These are phyloP conservation scores for Corythoichthys intestinalis DNA, from an alignment of 2,113 vertebrate genomes.

Conservation along the genomic window DNA sequence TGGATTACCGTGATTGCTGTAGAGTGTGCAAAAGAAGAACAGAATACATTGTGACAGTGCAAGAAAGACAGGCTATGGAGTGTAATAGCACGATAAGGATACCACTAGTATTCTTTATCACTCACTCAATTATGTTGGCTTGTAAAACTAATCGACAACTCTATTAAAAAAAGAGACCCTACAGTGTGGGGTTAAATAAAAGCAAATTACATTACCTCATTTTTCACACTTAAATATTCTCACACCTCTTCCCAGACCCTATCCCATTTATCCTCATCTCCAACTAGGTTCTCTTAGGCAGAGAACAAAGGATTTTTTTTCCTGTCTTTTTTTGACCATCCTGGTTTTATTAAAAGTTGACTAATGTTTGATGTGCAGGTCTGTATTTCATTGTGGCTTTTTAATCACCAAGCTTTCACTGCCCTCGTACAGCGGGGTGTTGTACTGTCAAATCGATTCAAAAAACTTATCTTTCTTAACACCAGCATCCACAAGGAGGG, in stretches of 20 bases:
- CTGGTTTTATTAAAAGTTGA: constrained; percentile 46
- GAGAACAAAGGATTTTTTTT: neutral
- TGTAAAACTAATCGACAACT: constrained; percentile 73
- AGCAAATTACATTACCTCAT: constrained; percentile 68
- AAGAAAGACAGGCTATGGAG: neutral
- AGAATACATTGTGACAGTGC: neutral
- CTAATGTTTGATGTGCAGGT: constrained; percentile 21
- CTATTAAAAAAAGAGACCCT: constrained; percentile 72
- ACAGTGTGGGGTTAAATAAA: constrained; percentile 70
- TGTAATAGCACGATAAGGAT: constrained; percentile 36
- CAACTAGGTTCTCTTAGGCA: constrained; percentile 41
- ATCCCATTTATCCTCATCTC: constrained; percentile 40
- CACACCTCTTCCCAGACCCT: constrained; percentile 20
- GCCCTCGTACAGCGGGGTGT: neutral
- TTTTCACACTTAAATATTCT: constrained; percentile 10
- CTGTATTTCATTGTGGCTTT: constrained; percentile 4
- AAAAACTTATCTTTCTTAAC: neutral
- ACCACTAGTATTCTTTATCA: constrained; percentile 63
- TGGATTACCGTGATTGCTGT: neutral
- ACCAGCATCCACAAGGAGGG: neutral
- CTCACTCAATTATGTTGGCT: constrained; percentile 69
- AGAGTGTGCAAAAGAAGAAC: neutral
- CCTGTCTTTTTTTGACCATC: constrained; percentile 32
- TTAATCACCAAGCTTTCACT: constrained; percentile 7
- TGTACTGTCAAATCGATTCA: neutral